These are phyloP conservation scores for Mechanitis mazaeus DNA, from an alignment of 2,888 invertebrate genomes.

Conservation along the genomic window DNA sequence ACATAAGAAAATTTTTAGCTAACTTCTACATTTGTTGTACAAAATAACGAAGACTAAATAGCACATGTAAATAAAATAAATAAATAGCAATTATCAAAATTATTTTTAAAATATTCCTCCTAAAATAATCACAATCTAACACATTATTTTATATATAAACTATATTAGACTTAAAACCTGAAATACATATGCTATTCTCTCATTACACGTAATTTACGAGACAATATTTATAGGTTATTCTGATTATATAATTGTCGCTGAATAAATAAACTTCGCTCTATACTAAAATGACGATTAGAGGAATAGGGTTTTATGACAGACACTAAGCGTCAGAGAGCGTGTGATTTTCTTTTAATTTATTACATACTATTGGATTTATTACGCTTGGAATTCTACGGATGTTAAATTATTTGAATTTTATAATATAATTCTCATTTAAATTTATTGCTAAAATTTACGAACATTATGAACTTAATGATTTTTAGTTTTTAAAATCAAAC, in stretches of 20 bases:
- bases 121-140: too few species aligned
- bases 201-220: conserved; percentile 49
- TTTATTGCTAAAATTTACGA: too few species aligned
- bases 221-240: conserved; percentile 43
- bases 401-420: background rate
- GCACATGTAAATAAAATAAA: too few species aligned
- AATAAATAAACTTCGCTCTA: conserved; percentile 33
- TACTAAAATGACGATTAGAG: conserved; percentile 22
- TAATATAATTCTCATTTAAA: too few species aligned
- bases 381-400: conserved; percentile 1
- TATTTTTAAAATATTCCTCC: too few species aligned
- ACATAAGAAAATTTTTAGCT: too few species aligned
- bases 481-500: too few species aligned
- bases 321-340: conserved; percentile 19
- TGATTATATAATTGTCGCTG: conserved; percentile 54
- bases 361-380: conserved; percentile 20
- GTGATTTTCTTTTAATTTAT: conserved; percentile 22
- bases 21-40: too few species aligned
- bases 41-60: too few species aligned
- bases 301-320: conserved; percentile 24
- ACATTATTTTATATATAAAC: too few species aligned
- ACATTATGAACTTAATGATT: too few species aligned
- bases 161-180: conserved; percentile 21
- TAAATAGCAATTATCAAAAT: too few species aligned
- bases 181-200: conserved; percentile 31